Conservation (phyloP, 2,888 invertebrate species). For the Tenthredo scrophulariae region DNA sequence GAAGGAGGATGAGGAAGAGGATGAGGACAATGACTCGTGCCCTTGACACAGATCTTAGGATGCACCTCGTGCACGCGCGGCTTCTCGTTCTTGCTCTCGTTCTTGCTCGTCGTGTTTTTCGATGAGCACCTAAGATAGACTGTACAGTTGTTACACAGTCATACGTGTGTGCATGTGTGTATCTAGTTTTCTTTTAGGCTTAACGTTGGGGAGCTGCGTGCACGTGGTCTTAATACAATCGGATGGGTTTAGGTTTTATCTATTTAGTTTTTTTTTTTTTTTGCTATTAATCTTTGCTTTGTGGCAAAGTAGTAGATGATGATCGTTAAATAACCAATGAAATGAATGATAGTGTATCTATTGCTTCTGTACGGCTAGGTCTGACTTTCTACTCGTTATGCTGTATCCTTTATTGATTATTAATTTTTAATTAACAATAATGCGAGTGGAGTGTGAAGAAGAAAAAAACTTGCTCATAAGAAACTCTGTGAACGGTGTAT, state of each 20-base stretch:
- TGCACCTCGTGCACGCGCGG: slow-evolving; percentile 50
- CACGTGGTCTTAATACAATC: not conserved
- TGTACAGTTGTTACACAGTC: not conserved
- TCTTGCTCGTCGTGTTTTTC: slow-evolving; percentile 36
- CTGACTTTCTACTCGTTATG: slow-evolving; percentile 13
- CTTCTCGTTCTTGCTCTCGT: slow-evolving; percentile 52
- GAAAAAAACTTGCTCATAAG: not conserved
- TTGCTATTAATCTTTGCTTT: not conserved
- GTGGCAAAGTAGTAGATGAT: not conserved
- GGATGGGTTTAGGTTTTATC: not conserved
- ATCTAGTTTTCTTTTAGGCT: not conserved
- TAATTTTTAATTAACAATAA: not conserved
- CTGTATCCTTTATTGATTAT: not conserved
- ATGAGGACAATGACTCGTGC: slow-evolving; percentile 56
- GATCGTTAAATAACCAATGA: slow-evolving; percentile 5
- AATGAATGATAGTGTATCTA: not conserved
- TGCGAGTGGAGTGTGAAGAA: not conserved
- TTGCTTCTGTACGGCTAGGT: not conserved
- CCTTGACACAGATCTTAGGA: slow-evolving; percentile 49
- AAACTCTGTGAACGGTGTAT: not conserved
- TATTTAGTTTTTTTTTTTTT: not conserved
- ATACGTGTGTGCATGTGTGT: not conserved
- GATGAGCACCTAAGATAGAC: slow-evolving; percentile 46
- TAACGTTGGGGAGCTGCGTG: not conserved
- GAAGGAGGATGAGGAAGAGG: slow-evolving; percentile 36